Evolutionary conservation across 2,113 vertebrate genomes (phyloP).

Genomic region (Crotalus horridus): DNA sequence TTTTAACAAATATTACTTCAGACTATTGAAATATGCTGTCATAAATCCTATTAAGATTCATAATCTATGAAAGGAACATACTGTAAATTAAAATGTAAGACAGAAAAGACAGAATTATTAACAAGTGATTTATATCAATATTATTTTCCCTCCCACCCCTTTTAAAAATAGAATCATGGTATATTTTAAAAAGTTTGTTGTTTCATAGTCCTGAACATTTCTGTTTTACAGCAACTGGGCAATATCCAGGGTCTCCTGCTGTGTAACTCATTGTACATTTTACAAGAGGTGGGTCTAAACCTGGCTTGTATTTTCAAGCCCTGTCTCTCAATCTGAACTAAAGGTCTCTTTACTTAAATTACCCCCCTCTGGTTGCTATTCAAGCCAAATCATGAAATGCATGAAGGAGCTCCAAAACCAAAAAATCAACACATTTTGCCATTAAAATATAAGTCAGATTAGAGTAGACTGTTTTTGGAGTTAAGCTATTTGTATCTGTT

Average conservation of each 20-base stretch:
- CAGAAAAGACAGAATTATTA: neutral
- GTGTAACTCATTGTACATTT: neutral
- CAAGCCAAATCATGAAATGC: neutral
- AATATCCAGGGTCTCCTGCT: neutral
- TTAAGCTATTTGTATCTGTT: neutral
- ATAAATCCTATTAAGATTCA: neutral
- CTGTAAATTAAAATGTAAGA: neutral
- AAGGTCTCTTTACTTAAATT: neutral
- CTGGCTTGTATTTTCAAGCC: neutral
- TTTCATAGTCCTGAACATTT: neutral
- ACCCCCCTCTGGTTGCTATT: neutral
- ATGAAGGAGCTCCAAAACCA: neutral
- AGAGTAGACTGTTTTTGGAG: neutral
- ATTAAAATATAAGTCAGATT: neutral
- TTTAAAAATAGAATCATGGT: neutral
- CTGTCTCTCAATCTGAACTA: neutral
- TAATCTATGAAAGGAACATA: neutral
- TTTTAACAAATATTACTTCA: neutral
- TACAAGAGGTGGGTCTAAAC: neutral
- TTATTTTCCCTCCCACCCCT: neutral
- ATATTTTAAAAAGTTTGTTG: neutral
- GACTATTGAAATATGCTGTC: neutral
- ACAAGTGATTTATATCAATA: neutral
- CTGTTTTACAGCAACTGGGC: neutral
- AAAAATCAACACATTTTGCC: neutral